phyloP scores from a whole-genome alignment of 2,797 vertebrate genomes.

The Sebastes hopkinsi region DNA sequence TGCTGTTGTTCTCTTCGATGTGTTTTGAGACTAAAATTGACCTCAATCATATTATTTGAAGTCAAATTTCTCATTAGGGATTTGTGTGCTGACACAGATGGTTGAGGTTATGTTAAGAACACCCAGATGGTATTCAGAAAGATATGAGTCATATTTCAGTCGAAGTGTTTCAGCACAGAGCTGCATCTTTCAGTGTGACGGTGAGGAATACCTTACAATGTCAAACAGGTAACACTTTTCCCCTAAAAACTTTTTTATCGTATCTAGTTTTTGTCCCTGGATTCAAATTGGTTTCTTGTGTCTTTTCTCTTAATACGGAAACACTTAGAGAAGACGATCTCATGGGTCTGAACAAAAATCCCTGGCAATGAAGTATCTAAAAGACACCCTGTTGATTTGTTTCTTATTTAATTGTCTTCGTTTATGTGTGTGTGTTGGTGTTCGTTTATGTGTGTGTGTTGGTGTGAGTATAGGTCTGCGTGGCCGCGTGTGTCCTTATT shows the following conservation, averaged over 20 bases:
- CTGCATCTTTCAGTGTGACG: conserved; percentile 34
- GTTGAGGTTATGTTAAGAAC: conserved; percentile 68
- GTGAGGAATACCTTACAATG: conserved; percentile 19
- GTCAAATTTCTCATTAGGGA: conserved; percentile 45
- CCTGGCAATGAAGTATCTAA: conserved; percentile 39
- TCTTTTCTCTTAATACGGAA: conserved; percentile 31
- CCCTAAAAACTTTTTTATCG: conserved; percentile 25
- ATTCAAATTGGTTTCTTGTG: conserved; percentile 14
- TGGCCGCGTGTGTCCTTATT: conserved; percentile 24
- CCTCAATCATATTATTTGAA: conserved; percentile 27
- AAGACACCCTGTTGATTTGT: conserved; percentile 55
- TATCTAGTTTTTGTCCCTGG: conserved; percentile 2
- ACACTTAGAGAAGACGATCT: conserved; percentile 33
- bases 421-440: neutral
- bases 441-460: neutral
- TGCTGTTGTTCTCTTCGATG: conserved; percentile 1
- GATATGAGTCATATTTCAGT: conserved; percentile 66
- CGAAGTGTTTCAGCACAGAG: conserved; percentile 42
- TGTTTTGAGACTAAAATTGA: conserved; percentile 8
- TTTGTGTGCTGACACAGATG: conserved; percentile 69
- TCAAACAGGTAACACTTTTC: conserved; percentile 34
- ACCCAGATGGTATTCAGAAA: conserved; percentile 64
- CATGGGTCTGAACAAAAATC: conserved; percentile 31
- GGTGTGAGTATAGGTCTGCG: neutral
- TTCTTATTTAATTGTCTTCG: conserved; percentile 46